Evolutionary conservation across 2,888 invertebrate genomes (phyloP).

Genomic region (Leuctra nigra): DNA sequence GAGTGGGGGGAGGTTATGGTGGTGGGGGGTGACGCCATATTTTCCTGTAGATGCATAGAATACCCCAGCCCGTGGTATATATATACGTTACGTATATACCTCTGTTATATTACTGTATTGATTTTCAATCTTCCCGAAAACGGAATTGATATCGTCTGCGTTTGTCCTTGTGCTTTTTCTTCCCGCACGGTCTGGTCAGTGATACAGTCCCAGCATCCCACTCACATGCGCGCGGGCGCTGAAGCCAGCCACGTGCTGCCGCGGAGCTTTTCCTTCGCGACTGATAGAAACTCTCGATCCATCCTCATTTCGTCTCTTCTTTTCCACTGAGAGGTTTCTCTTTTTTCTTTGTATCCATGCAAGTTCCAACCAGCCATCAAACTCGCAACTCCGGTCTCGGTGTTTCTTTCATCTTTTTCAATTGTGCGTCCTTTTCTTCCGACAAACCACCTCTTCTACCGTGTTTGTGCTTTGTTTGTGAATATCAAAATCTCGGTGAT

Average conservation of each 20-base stretch:
- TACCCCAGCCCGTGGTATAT: too few relatives aligned
- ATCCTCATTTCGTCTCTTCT: not conserved
- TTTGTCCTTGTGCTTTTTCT: not conserved
- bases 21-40: too few relatives aligned
- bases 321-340: not conserved
- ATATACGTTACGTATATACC: too few relatives aligned
- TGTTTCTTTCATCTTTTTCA: not conserved
- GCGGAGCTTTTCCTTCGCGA: not conserved
- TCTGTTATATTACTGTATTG: slow-evolving; percentile 12
- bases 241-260: not conserved
- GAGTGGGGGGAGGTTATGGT: too few relatives aligned
- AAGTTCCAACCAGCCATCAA: not conserved
- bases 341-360: not conserved
- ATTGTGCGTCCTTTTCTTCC: too few relatives aligned
- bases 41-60: too few relatives aligned
- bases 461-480: not conserved
- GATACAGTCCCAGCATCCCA: not conserved
- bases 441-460: not conserved
- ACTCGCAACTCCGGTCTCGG: not conserved
- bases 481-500: not conserved
- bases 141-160: slow-evolving; percentile 16
- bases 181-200: not conserved
- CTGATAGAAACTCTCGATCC: too few relatives aligned
- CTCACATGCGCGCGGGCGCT: not conserved
- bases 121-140: slow-evolving; percentile 19